A percentile compares a stretch with the other conserved stretches of the same genome.
phyloP scores from a whole-genome alignment of 2,113 vertebrate species.

The Zootoca vivipara region DNA sequence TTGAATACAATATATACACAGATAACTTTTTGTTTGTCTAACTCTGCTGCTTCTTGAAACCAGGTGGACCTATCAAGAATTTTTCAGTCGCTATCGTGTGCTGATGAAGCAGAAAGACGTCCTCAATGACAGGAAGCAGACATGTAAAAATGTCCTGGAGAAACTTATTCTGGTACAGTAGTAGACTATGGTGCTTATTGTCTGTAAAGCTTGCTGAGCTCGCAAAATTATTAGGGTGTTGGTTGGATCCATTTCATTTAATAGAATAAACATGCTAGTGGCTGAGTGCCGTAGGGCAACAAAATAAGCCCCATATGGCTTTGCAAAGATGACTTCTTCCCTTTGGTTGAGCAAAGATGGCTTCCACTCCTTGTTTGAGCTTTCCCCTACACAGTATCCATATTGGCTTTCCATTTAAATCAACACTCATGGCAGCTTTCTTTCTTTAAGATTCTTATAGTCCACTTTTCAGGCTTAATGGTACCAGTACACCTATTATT shows the following conservation, averaged over 20 bases:
- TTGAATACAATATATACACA: neutral
- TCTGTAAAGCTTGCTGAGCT: neutral
- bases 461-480: too few relatives aligned
- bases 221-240: neutral
- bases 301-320: neutral
- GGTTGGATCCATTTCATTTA: neutral
- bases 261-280: neutral
- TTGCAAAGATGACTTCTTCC: neutral
- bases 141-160: conserved; percentile 94
- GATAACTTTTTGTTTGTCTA: neutral
- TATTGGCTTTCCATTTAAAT: neutral
- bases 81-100: conserved; percentile 97
- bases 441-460: too few relatives aligned
- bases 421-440: neutral
- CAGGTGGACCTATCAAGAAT: conserved; percentile 99
- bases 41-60: conserved; percentile 37
- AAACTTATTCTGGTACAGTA: conserved; percentile 95
- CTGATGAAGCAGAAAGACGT: conserved; percentile 98
- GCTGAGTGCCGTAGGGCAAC: neutral
- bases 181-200: conserved; percentile 1
- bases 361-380: neutral
- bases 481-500: too few relatives aligned
- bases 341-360: neutral
- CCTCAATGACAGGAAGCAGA: conserved; percentile 90
- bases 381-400: too few relatives aligned